Evolutionary conservation across 2,113 vertebrate genomes (phyloP).

Genomic region (Dipodomys spectabilis): DNA sequence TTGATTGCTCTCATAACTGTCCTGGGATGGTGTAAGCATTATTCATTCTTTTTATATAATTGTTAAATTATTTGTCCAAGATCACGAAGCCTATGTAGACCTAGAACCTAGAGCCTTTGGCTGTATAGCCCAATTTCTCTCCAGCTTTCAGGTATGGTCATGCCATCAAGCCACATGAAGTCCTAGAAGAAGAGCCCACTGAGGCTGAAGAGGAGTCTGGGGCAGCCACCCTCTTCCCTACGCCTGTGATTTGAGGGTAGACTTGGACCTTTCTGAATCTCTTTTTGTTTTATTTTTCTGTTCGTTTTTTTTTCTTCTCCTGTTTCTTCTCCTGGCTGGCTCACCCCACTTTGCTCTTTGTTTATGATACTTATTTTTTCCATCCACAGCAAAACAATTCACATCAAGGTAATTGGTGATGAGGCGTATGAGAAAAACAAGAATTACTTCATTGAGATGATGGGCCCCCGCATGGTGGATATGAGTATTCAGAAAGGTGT

Average conservation of each 20-base stretch:
- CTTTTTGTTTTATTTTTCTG: not conserved
- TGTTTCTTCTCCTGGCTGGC: conserved; percentile 80
- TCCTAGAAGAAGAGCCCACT: not conserved
- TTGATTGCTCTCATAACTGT: not conserved
- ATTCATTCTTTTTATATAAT: not conserved
- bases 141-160: not conserved
- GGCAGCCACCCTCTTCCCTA: not conserved
- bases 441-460: conserved; percentile 93
- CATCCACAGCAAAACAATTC: conserved; percentile 92
- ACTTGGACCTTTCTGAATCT: conserved; percentile 79
- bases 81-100: not conserved
- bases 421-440: conserved; percentile 93
- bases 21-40: not conserved
- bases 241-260: conserved; percentile 72
- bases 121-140: not conserved
- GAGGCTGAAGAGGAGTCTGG: not conserved
- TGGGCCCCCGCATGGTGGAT: conserved; percentile 91
- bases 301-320: conserved; percentile 26
- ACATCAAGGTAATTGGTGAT: conserved; percentile 94
- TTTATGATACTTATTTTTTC: conserved; percentile 90
- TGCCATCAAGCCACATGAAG: not conserved
- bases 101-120: not conserved
- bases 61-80: not conserved
- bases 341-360: conserved; percentile 71
- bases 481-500: conserved; percentile 94